These are phyloP conservation scores for Drosophila rellima DNA, from an alignment of 2,888 invertebrate species.

Conservation along the genomic window DNA sequence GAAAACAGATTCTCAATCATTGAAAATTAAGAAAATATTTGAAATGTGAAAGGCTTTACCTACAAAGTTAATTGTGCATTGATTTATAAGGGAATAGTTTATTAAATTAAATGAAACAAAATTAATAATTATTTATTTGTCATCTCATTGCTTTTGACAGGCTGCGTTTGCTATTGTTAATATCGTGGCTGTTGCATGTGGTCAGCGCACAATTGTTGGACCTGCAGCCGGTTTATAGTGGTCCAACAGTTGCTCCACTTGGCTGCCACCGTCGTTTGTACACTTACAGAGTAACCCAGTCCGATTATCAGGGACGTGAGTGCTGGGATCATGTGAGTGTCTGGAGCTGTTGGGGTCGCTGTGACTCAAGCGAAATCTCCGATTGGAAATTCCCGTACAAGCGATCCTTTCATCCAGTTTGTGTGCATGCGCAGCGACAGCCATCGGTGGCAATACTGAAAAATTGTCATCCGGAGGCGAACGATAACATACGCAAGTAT, in stretches of 20 bases:
- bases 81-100: no score
- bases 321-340: slow-evolving; percentile 92
- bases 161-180: slow-evolving; percentile 24
- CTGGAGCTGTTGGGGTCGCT: slow-evolving; percentile 93
- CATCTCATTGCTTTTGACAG: slow-evolving; percentile 17
- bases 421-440: slow-evolving; percentile 90
- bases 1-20: not conserved
- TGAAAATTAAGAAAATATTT: no score
- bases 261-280: slow-evolving; percentile 90
- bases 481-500: slow-evolving; percentile 87
- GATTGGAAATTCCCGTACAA: slow-evolving; percentile 96
- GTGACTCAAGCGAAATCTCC: slow-evolving; percentile 94
- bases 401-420: slow-evolving; percentile 93
- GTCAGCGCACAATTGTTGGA: slow-evolving; percentile 75
- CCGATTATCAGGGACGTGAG: slow-evolving; percentile 87
- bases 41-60: no score
- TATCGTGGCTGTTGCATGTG: slow-evolving; percentile 21
- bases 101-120: no score
- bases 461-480: slow-evolving; percentile 91
- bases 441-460: slow-evolving; percentile 89
- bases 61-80: no score
- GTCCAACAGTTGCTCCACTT: slow-evolving; percentile 86
- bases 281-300: slow-evolving; percentile 88
- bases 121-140: no score
- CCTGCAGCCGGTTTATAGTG: slow-evolving; percentile 80